A percentile compares a stretch with the other conserved stretches of the same genome.
phyloP scores from a whole-genome alignment of 2,113 vertebrate species.

The Mustela nigripes region DNA sequence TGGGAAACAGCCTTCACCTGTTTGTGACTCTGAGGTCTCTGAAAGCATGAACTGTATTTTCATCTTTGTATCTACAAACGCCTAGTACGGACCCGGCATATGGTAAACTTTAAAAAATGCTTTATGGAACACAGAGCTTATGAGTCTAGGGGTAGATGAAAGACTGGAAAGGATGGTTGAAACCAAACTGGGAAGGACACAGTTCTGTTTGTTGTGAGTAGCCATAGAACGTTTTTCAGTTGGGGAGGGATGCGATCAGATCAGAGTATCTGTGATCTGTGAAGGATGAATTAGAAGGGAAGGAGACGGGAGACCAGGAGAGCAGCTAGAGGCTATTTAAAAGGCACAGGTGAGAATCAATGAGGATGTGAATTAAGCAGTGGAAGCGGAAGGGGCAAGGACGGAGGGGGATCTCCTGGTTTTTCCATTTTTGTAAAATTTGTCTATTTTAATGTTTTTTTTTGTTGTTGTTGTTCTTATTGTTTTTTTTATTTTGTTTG shows the following conservation, averaged over 20 bases:
- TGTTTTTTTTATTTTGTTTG: too few relatives aligned
- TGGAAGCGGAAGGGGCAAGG: not conserved
- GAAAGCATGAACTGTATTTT: not conserved
- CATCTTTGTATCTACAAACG: not conserved
- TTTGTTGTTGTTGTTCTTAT: not conserved
- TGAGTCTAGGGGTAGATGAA: not conserved
- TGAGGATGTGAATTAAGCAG: not conserved
- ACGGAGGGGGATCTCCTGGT: not conserved
- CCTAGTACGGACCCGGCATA: not conserved
- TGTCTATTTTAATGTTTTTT: not conserved
- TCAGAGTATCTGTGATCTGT: not conserved
- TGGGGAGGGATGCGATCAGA: not conserved
- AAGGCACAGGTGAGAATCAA: not conserved
- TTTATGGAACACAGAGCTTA: slow-evolving; percentile 4
- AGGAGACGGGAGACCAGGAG: not conserved
- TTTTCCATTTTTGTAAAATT: not conserved
- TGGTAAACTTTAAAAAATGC: not conserved
- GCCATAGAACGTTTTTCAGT: not conserved
- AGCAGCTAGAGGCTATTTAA: not conserved
- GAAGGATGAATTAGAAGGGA: not conserved
- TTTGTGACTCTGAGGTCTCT: not conserved
- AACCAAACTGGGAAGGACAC: not conserved
- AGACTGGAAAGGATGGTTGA: not conserved
- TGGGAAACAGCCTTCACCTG: not conserved
- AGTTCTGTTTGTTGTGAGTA: not conserved